Base-by-base conservation (phyloP, 2,888 invertebrate genomes). In the Zaprionus bogoriensis region DNA sequence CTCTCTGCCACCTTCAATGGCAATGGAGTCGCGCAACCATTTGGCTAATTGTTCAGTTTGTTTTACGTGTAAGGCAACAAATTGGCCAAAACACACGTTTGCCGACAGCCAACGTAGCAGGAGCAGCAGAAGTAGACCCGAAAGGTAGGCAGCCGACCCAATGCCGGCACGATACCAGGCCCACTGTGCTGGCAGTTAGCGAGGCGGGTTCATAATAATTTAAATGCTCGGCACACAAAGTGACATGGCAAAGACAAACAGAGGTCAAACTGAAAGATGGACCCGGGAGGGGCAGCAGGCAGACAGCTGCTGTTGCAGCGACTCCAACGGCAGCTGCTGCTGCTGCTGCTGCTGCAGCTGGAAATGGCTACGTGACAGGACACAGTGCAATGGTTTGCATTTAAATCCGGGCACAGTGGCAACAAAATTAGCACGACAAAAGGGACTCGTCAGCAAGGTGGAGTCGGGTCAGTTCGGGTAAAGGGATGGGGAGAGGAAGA, bases 201-300 rank as follows among this genome's bases (percentile, higher is more conserved):
- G 61, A 63, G 74, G 64, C 55, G 69, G 76, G 71, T 60, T 87
- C 87, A 86, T 87, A 88, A 88, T 87, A 87, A 87, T 88, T 88
- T 87, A 87, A 88, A 88, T 88, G 88, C 88, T 87, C 63, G 72
- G 84, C 87, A 87, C 84, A 87, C 87, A 83, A 72, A 74, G 67
- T 82, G 86, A 85, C 87, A 85, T 75, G 70, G 80, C 83, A 86
- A 85, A 87, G 84, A 87, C 83, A 87, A 87, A 86, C 83, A 87
- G 70, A 86, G 82, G 86, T 83, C 83, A 87, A 83, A 71, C 67
- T 25, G 41, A 63, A n/a, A 7, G 41, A 7, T 7, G 10, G 27
- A 7, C n/a, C 9, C 6, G 27, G 27, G 27, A 27, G 27, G 2
- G 23, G 3, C 4, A 23, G 23, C n/a, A 39, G 38, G 10, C 51